A percentile compares a stretch with the other conserved stretches of the same genome.
phyloP scores from a whole-genome alignment of 2,888 invertebrate genomes.

The Psococerastis gibbosa region DNA sequence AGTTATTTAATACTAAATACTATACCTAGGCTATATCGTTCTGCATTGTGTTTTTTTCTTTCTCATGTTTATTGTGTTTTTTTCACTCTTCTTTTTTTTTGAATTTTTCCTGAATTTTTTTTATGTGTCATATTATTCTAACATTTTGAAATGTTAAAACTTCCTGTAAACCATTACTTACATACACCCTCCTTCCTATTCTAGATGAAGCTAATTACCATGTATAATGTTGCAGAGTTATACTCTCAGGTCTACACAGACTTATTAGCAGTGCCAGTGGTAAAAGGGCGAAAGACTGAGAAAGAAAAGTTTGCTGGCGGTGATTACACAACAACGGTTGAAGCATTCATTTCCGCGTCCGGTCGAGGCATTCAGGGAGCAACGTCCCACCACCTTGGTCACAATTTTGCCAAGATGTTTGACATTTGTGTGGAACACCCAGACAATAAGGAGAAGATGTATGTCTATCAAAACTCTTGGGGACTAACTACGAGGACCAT shows the following conservation, averaged over 20 bases:
- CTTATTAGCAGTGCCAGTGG: constrained; percentile 81
- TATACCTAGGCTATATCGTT: too few species aligned
- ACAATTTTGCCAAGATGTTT: constrained; percentile 99
- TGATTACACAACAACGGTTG: constrained; percentile 92
- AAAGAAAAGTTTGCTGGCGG: constrained; percentile 99
- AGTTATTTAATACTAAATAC: too few species aligned
- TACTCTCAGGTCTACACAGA: constrained; percentile 85
- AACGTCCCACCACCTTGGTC: constrained; percentile 95
- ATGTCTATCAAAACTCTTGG: constrained; percentile 96
- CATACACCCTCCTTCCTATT: too few species aligned
- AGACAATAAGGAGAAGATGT: constrained; percentile 69
- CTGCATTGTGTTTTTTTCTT: too few species aligned
- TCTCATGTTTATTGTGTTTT: too few species aligned
- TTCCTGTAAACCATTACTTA: too few species aligned
- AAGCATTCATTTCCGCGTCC: constrained; percentile 84
- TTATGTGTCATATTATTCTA: too few species aligned
- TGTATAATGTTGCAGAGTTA: constrained; percentile 49
- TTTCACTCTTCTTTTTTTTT: too few species aligned
- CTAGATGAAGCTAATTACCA: too few species aligned
- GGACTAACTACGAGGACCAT: constrained; percentile 94
- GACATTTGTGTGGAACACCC: constrained; percentile 91
- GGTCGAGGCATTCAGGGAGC: constrained; percentile 92
- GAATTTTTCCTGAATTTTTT: too few species aligned
- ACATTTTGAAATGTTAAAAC: too few species aligned
- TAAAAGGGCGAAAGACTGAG: constrained; percentile 90